These are phyloP conservation scores for Linnaemya vulpina DNA, from an alignment of 2,888 invertebrate species.

Conservation along the genomic window DNA sequence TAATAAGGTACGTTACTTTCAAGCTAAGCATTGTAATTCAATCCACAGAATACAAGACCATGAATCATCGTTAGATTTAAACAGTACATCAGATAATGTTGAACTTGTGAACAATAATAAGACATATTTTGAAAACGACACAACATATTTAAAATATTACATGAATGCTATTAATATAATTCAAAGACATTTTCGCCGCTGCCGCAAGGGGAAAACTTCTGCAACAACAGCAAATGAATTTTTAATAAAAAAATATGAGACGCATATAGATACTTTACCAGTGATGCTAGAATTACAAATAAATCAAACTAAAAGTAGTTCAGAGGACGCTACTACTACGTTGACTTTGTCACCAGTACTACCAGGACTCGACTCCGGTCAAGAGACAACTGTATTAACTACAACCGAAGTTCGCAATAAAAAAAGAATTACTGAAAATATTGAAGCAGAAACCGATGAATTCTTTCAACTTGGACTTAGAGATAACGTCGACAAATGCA, in stretches of 20 bases:
- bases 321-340: conserved; percentile 78
- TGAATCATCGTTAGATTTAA: neutral
- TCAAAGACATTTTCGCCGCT: conserved; percentile 76
- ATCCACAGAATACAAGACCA: neutral
- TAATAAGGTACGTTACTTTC: conserved; percentile 66
- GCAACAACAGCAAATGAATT: neutral
- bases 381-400: conserved; percentile 71
- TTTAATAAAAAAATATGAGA: neutral
- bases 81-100: neutral
- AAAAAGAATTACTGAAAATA: conserved; percentile 74
- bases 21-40: neutral
- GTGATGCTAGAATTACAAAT: conserved; percentile 49
- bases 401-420: conserved; percentile 72
- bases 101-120: conserved; percentile 9
- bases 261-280: neutral
- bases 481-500: too few species aligned
- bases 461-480: neutral
- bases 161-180: conserved; percentile 77
- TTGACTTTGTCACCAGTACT: conserved; percentile 78
- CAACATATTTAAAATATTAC: conserved; percentile 68
- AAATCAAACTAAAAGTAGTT: conserved; percentile 70
- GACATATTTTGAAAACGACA: neutral
- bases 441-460: conserved; percentile 74
- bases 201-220: conserved; percentile 68
- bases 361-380: conserved; percentile 75